Conservation (phyloP, 2,888 invertebrate species). For the Mesorhabditis belari region DNA sequence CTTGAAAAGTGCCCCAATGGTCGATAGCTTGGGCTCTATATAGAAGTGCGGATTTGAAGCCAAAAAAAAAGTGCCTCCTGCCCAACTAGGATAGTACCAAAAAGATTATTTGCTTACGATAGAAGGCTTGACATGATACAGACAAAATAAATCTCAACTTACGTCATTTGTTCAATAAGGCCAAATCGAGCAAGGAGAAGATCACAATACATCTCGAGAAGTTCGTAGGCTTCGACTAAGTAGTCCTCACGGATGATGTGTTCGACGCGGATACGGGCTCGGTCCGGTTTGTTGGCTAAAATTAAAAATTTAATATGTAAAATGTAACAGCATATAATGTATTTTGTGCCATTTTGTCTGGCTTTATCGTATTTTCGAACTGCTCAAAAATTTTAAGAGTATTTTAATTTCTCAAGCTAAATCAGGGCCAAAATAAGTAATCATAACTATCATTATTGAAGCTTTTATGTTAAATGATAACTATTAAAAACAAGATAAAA, state of each 20-base stretch:
- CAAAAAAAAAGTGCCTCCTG: neutral
- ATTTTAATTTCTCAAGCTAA: neutral
- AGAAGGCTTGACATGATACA: neutral
- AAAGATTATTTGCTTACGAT: no score
- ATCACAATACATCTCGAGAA: conserved; percentile 99
- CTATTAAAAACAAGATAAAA: neutral
- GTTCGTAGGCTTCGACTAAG: conserved; percentile 96
- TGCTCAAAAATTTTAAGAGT: no score
- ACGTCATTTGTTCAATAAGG: conserved; percentile 90
- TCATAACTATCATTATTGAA: neutral
- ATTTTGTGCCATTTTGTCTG: neutral
- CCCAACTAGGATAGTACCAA: neutral
- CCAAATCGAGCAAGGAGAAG: conserved; percentile 89
- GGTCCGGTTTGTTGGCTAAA: conserved; percentile 58
- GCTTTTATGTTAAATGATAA: no score
- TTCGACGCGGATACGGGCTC: conserved; percentile 91
- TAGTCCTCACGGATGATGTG: conserved; percentile 93
- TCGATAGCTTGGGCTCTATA: neutral
- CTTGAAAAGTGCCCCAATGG: no score
- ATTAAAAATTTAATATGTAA: neutral
- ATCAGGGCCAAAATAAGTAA: neutral
- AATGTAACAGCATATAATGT: neutral
- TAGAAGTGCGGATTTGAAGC: neutral
- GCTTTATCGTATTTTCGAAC: no score
- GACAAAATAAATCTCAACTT: conserved; percentile 50